Conservation (phyloP, 2,888 invertebrate species). For the Aquatica leii region DNA sequence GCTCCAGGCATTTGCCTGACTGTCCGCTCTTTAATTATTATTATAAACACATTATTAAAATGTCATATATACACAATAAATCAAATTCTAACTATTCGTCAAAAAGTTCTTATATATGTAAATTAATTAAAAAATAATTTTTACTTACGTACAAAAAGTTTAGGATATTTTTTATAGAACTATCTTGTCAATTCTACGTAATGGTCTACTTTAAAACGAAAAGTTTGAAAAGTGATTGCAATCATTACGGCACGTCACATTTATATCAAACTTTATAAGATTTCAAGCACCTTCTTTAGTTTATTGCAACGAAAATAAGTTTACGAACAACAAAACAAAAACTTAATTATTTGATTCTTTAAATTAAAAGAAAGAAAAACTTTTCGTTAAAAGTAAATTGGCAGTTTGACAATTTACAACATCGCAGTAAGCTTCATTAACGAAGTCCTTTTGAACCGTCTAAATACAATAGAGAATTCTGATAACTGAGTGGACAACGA, state of each 20-base stretch:
- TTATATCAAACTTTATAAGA: not conserved
- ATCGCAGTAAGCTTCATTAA: not conserved
- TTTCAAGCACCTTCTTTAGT: too few species aligned
- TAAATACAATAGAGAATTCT: constrained; percentile 18
- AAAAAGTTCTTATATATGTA: too few species aligned
- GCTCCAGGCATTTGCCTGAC: too few species aligned
- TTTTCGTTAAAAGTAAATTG: too few species aligned
- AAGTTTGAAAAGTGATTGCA: constrained; percentile 21
- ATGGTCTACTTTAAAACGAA: constrained; percentile 13
- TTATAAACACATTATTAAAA: too few species aligned
- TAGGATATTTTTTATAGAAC: too few species aligned
- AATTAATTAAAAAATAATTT: too few species aligned
- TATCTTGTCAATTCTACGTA: constrained; percentile 6
- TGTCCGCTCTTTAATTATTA: too few species aligned
- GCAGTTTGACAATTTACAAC: not conserved
- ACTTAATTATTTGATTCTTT: not conserved
- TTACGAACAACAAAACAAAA: not conserved
- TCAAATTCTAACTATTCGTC: too few species aligned
- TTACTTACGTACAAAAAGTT: too few species aligned
- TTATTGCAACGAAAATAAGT: not conserved
- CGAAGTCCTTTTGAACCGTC: not conserved
- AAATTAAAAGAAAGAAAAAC: too few species aligned
- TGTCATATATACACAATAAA: too few species aligned
- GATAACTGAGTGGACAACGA: constrained; percentile 25
- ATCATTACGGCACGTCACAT: constrained; percentile 22